Percentiles rank a stretch among this genome's conserved stretches.
These are phyloP conservation scores for Condylostylus longicornis DNA, from an alignment of 1,140 invertebrate species.

Conservation along the genomic window DNA sequence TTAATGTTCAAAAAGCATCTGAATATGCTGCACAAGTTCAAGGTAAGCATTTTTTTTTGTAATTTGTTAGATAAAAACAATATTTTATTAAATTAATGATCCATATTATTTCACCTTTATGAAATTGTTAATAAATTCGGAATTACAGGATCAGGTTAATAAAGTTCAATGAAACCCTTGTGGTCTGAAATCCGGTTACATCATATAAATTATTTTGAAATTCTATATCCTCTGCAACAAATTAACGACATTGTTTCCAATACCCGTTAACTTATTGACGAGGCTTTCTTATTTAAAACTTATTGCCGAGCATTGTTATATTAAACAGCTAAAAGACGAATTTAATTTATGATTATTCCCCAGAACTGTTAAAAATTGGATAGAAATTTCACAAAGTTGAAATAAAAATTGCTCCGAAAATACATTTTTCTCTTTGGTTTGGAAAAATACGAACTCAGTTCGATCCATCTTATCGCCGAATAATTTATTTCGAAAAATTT, in stretches of 20 bases:
- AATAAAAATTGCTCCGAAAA: not conserved
- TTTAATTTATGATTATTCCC: too few relatives aligned
- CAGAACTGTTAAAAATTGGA: too few relatives aligned
- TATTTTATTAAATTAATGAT: conserved; percentile 1
- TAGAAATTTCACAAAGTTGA: not conserved
- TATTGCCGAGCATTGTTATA: too few relatives aligned
- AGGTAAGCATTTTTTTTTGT: conserved; percentile 12
- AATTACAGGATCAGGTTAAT: too few relatives aligned
- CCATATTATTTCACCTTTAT: not conserved
- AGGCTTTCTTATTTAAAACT: too few relatives aligned
- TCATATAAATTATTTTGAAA: too few relatives aligned
- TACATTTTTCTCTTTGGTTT: conserved; percentile 1
- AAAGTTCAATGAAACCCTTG: too few relatives aligned
- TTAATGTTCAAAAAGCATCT: conserved; percentile 28
- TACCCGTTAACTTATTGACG: too few relatives aligned
- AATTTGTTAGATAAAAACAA: not conserved
- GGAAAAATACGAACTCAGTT: not conserved
- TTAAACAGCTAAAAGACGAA: too few relatives aligned
- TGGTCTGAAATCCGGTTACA: too few relatives aligned
- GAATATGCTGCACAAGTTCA: conserved; percentile 29
- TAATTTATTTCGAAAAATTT: not conserved
- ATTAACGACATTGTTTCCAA: too few relatives aligned
- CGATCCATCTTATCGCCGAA: not conserved
- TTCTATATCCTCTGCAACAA: too few relatives aligned
- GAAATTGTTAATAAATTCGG: not conserved